These are phyloP conservation scores for Chrysoperla carnea DNA, from an alignment of 1,140 invertebrate genomes.

Conservation along the genomic window DNA sequence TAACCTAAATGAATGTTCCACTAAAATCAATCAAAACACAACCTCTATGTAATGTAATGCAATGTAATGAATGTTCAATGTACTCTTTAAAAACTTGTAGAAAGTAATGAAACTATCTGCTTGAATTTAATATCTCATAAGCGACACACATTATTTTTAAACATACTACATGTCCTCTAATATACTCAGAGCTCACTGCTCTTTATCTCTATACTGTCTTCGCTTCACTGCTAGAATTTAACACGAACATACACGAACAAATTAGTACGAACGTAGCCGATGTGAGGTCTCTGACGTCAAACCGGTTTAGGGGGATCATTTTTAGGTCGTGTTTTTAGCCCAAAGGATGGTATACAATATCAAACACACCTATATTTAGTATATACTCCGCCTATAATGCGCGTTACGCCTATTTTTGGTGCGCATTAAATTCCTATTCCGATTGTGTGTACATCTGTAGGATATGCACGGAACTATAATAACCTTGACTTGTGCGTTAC, in stretches of 20 bases:
- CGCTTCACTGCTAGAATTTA: slow-evolving; percentile 14
- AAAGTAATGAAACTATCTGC: too few relatives aligned
- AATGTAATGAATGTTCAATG: too few relatives aligned
- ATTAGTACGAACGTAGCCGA: slow-evolving; percentile 4
- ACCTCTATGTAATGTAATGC: too few relatives aligned
- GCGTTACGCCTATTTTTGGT: slow-evolving; percentile 5
- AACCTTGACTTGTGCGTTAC: slow-evolving; percentile 3
- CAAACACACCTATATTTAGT: slow-evolving; percentile 3
- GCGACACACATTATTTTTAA: not conserved
- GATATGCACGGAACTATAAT: slow-evolving; percentile 15
- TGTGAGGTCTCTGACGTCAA: slow-evolving; percentile 7
- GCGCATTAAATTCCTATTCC: slow-evolving; percentile 10
- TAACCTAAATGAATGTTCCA: too few relatives aligned
- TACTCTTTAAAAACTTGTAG: too few relatives aligned
- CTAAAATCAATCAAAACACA: too few relatives aligned
- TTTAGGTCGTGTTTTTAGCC: slow-evolving; percentile 14
- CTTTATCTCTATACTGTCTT: slow-evolving; percentile 5
- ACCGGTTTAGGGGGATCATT: slow-evolving; percentile 9
- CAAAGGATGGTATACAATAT: slow-evolving; percentile 5
- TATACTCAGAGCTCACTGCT: slow-evolving; percentile 10
- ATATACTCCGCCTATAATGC: not conserved
- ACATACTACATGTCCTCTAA: slow-evolving; percentile 4
- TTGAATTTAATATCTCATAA: not conserved
- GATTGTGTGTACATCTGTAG: slow-evolving; percentile 11
- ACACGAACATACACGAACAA: slow-evolving; percentile 8